These are phyloP conservation scores for Torymus tubicola DNA, from an alignment of 2,888 invertebrate species.

Conservation along the genomic window DNA sequence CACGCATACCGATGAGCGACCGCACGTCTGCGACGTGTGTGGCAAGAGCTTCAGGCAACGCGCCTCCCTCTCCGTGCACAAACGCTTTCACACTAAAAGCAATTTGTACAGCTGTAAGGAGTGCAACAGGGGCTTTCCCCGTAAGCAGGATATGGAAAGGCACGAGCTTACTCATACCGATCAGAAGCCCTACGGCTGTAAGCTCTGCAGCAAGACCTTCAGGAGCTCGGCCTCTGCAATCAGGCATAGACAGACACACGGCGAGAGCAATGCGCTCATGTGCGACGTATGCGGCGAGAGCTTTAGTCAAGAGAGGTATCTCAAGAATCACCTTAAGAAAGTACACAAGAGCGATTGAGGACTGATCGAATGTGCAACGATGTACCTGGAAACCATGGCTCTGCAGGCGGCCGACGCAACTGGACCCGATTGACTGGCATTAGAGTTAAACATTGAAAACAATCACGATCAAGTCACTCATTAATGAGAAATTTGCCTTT, in stretches of 20 bases:
- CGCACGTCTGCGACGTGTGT: conserved; percentile 76
- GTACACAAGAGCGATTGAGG: conserved; percentile 54
- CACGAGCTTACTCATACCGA: conserved; percentile 77
- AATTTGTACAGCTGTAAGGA: conserved; percentile 60
- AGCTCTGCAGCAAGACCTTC: conserved; percentile 76
- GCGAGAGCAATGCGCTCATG: conserved; percentile 66
- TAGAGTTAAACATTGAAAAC: conserved; percentile 3
- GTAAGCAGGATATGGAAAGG: conserved; percentile 76
- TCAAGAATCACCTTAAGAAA: conserved; percentile 75
- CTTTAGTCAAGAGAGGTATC: conserved; percentile 78
- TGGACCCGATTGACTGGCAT: no score
- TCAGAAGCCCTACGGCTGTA: conserved; percentile 77
- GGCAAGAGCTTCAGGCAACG: conserved; percentile 75
- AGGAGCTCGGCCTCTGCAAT: conserved; percentile 51
- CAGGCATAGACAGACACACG: conserved; percentile 78
- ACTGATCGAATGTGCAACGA: background rate
- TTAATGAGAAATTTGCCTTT: no score
- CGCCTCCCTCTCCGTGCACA: conserved; percentile 77
- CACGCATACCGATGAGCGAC: conserved; percentile 69
- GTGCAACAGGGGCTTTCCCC: conserved; percentile 76
- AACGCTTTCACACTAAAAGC: conserved; percentile 62
- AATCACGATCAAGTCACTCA: background rate
- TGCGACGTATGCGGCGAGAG: conserved; percentile 75
- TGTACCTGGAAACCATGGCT: no score
- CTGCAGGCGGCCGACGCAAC: no score